Conservation (phyloP, 2,797 vertebrate genomes). For the Alectoris magna region DNA sequence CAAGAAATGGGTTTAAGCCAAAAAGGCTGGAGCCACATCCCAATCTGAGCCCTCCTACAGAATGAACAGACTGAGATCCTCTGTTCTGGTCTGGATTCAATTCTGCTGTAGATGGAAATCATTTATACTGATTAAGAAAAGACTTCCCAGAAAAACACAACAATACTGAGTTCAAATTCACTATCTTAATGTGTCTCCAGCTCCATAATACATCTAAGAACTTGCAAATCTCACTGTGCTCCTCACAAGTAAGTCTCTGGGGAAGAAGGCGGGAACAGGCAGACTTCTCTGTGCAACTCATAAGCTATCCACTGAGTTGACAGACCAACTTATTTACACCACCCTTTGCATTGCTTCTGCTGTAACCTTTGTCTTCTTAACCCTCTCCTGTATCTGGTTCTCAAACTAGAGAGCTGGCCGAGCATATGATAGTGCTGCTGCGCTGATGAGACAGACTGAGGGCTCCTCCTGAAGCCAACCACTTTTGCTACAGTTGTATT, state of each 20-base stretch:
- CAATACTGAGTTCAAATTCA: neutral
- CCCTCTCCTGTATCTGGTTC: neutral
- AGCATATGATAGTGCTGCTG: neutral
- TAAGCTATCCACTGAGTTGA: neutral
- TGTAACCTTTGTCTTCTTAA: neutral
- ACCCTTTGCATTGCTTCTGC: neutral
- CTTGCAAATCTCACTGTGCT: neutral
- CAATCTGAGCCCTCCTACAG: slow-evolving; percentile 32
- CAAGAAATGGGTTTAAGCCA: slow-evolving; percentile 58
- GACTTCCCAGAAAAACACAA: slow-evolving; percentile 48
- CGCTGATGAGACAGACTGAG: neutral
- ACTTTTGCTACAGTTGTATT: neutral
- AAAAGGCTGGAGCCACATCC: slow-evolving; percentile 60
- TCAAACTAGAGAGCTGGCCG: neutral
- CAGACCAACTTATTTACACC: neutral
- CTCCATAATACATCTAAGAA: slow-evolving; percentile 17
- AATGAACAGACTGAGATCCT: slow-evolving; percentile 57
- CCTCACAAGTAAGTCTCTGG: neutral
- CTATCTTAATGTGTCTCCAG: neutral
- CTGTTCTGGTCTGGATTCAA: slow-evolving; percentile 66
- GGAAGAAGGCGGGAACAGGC: neutral
- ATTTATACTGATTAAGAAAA: slow-evolving; percentile 37
- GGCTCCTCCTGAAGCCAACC: neutral
- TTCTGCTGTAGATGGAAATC: slow-evolving; percentile 48
- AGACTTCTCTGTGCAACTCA: neutral